Percentiles rank a stretch among this genome's conserved stretches.
phyloP scores from a whole-genome alignment of 2,888 invertebrate species.

The Diloba caeruleocephala region DNA sequence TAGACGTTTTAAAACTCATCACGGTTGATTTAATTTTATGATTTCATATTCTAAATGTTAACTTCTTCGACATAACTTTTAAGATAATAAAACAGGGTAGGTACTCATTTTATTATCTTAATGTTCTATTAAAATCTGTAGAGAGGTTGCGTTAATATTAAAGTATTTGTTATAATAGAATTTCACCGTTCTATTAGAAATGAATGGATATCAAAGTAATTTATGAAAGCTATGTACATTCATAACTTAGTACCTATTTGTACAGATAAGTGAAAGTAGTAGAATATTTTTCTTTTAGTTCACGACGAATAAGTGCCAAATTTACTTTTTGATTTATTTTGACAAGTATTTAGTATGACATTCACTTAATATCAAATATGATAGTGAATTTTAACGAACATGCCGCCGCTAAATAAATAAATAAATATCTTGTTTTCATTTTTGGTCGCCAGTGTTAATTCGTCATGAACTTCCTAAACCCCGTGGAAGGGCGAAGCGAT shows the following conservation, averaged over 20 bases:
- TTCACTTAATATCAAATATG: too few species aligned
- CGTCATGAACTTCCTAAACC: too few species aligned
- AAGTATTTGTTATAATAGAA: conserved; percentile 45
- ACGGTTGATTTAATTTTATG: conserved; percentile 51
- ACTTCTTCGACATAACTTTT: conserved; percentile 51
- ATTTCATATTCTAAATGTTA: conserved; percentile 55
- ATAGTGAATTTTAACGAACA: too few species aligned
- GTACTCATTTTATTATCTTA: conserved; percentile 44
- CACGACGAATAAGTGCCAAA: conserved; percentile 15
- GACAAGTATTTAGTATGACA: conserved; percentile 8
- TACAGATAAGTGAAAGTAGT: conserved; percentile 20
- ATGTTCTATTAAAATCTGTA: conserved; percentile 38
- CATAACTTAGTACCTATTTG: conserved; percentile 25
- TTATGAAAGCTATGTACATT: too few species aligned
- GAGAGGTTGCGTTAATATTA: conserved; percentile 38
- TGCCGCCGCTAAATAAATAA: too few species aligned
- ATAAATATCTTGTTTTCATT: too few species aligned
- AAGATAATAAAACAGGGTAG: conserved; percentile 48
- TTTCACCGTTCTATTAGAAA: conserved; percentile 24
- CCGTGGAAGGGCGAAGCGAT: too few species aligned
- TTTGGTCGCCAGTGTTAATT: too few species aligned
- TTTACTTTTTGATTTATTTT: conserved; percentile 16
- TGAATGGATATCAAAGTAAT: conserved; percentile 40
- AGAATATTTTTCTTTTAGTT: conserved; percentile 38
- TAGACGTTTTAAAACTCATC: conserved; percentile 48